These are phyloP conservation scores for Paracentrotus lividus DNA, from an alignment of 53 echinoderm and acorn worm species.

Conservation along the genomic window DNA sequence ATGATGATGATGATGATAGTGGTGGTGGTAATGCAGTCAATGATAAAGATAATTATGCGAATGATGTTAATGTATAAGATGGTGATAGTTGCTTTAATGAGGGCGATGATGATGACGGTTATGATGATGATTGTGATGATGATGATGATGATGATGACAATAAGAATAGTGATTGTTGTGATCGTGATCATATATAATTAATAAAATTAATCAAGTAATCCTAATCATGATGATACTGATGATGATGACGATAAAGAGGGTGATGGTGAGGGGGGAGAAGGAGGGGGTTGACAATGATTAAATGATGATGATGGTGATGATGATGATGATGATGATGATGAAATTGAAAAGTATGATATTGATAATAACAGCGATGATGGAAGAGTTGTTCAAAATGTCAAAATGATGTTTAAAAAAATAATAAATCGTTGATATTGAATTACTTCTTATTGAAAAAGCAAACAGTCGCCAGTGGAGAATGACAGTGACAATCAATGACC, in stretches of 20 bases:
- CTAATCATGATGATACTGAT: not conserved
- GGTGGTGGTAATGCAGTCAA: not conserved
- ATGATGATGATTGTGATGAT: not conserved
- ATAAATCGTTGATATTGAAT: too few species aligned
- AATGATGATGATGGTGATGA: not conserved
- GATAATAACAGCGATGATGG: too few species aligned
- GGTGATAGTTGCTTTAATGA: not conserved
- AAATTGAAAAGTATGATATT: too few species aligned
- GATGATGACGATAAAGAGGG: not conserved
- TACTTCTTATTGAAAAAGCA: too few species aligned
- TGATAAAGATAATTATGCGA: not conserved
- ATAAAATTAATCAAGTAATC: too few species aligned
- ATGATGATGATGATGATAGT: not conserved
- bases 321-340: not conserved
- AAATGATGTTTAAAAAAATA: too few species aligned
- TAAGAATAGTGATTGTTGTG: not conserved
- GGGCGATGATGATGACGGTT: not conserved
- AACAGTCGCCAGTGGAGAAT: too few species aligned
- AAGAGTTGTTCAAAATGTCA: too few species aligned
- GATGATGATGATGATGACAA: slow-evolving; percentile 34
- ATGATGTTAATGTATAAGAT: not conserved
- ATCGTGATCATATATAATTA: not conserved
- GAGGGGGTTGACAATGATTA: not conserved
- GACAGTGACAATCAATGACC: too few species aligned
- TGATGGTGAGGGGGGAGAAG: not conserved